These are phyloP conservation scores for Dasyurus viverrinus DNA, from an alignment of 2,113 vertebrate species.

Conservation along the genomic window DNA sequence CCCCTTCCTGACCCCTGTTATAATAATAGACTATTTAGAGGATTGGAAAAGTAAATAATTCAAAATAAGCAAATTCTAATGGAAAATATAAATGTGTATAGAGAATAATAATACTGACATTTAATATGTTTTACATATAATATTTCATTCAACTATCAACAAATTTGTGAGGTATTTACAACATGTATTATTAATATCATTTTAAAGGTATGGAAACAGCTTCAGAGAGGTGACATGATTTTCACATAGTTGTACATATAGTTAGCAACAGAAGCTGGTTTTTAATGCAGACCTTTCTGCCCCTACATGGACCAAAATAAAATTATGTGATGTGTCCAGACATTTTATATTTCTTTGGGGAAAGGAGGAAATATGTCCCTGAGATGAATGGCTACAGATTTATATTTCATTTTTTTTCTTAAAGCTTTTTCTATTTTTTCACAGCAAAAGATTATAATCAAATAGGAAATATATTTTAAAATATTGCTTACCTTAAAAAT, in stretches of 20 bases:
- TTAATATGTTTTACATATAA: neutral
- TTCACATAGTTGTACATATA: neutral
- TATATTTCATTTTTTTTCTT: neutral
- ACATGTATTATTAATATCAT: neutral
- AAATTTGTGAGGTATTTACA: neutral
- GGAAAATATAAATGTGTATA: neutral
- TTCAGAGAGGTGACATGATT: neutral
- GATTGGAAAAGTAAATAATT: constrained; percentile 6
- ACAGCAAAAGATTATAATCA: neutral
- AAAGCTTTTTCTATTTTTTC: neutral
- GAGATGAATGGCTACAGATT: neutral
- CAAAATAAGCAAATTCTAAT: neutral
- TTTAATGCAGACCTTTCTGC: neutral
- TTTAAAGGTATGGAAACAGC: neutral
- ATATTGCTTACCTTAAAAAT: neutral
- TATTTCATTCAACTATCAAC: neutral
- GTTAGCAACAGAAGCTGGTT: neutral
- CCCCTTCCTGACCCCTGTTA: neutral
- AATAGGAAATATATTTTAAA: neutral
- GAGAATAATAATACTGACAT: neutral
- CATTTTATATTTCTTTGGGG: constrained; percentile 28
- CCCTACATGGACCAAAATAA: neutral
- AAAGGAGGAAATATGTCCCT: neutral
- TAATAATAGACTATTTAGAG: neutral
- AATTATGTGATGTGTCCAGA: neutral